Evolutionary conservation across 2,113 vertebrate species (phyloP), one percentile per base, ranked within the genome.

Genomic region (Cebidichthys violaceus): DNA sequence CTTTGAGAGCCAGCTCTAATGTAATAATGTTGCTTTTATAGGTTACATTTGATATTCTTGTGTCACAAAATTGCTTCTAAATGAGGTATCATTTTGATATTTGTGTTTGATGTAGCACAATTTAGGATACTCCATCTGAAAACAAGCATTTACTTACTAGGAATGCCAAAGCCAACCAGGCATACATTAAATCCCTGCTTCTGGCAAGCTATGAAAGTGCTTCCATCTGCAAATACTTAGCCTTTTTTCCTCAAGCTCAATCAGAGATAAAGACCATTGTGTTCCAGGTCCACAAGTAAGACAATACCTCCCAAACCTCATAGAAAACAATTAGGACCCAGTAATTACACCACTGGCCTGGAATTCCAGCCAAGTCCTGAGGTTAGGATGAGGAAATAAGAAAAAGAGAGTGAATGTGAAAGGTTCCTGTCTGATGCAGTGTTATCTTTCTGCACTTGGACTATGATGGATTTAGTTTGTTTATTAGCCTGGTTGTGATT

Each of bases 141-240:
- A 94, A 89, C 72, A 81, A 81, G 74, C 75, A 79, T 89, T 81
- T 84, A 90, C 81, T 86, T 79, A 74, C 64, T 72, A 60, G 74
- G 79, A 87, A 86, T 75, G 82, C 75, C 81, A 90, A 83, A 92
- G 64, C 75, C 79, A 91, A 88, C 69, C 81, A 91, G 78, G 89
- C 91, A 90, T 90, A 92, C 81, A 87, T 89, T 90, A 90, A 91
- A 91, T 89, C 89, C 87, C 81, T 29, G 67, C 79, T 83, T 88
- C 84, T 94, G 91, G 91, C 90, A 86, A 77, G 22, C 81, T 75
- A 83, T 86, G 64, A 90, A 92, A 93, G 87, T 65, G 72, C 67
- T 78, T 88, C 84, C 89, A 94, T 94, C 92, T 95, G 93, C 81
- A 88, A 94, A 89, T 90, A 90, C 89, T 94, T 91, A 86, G 45